Percentiles rank a stretch among this genome's conserved stretches.
Conservation (phyloP, 2,113 vertebrate genomes). For the Grammomys dolichurus region DNA sequence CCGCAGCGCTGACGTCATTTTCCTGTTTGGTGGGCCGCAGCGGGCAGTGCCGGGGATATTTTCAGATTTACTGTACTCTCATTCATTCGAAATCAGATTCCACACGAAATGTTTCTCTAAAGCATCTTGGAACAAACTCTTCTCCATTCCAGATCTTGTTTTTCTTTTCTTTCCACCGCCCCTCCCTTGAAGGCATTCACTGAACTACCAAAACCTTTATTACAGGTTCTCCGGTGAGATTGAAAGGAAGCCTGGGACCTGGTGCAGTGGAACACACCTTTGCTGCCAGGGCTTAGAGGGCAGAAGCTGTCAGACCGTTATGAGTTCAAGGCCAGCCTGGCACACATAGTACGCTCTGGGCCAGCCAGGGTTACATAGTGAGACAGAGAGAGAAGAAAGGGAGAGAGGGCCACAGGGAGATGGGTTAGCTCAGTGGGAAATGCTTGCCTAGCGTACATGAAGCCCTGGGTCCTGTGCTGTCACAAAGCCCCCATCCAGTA, state of each 20-base stretch:
- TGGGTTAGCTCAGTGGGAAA: neutral
- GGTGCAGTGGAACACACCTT: neutral
- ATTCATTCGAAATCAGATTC: conserved; percentile 68
- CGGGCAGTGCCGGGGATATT: conserved; percentile 38
- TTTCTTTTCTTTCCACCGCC: neutral
- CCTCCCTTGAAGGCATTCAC: neutral
- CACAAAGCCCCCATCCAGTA: too few relatives aligned
- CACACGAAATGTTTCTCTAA: conserved; percentile 59
- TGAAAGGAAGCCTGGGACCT: neutral
- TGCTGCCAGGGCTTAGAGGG: neutral
- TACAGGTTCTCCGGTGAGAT: neutral
- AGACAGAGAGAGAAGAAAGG: neutral
- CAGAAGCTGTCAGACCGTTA: neutral
- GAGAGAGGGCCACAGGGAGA: too few relatives aligned
- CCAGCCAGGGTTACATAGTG: neutral
- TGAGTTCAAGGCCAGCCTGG: neutral
- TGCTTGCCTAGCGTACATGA: neutral
- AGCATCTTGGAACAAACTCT: conserved; percentile 45
- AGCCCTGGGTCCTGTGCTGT: neutral
- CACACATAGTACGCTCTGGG: neutral
- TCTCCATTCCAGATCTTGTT: conserved; percentile 32
- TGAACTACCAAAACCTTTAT: neutral
- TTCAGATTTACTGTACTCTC: conserved; percentile 69
- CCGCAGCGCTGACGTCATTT: conserved; percentile 50
- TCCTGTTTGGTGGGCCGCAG: conserved; percentile 52